Evolutionary conservation across 1,140 invertebrate genomes (phyloP).

Genomic region (Asbolus verrucosus): DNA sequence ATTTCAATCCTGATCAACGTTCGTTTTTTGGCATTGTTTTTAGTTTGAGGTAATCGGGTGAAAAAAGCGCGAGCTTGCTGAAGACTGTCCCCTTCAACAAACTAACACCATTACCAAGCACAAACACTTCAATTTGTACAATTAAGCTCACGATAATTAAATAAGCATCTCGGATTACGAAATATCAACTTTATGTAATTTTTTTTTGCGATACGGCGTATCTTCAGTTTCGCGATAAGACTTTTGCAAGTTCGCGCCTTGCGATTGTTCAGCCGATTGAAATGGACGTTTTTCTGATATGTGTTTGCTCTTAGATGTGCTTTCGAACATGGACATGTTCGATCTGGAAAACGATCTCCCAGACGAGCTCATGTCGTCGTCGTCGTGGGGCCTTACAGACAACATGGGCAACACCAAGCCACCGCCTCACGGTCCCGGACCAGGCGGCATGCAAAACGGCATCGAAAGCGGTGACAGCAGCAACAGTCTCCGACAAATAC

Average conservation of each 20-base stretch:
- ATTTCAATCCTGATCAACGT: neutral
- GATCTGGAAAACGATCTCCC: constrained; percentile 92
- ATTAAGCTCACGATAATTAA: no score
- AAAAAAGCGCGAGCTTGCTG: neutral
- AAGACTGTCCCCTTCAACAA: neutral
- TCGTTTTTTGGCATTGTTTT: neutral
- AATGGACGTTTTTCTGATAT: no score
- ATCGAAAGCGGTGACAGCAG: constrained; percentile 62
- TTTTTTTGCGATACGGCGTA: no score
- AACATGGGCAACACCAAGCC: constrained; percentile 75
- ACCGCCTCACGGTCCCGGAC: constrained; percentile 79
- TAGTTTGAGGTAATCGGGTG: neutral
- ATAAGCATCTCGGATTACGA: no score
- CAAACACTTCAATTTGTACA: no score
- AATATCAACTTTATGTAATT: no score
- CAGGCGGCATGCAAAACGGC: constrained; percentile 65
- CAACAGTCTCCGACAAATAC: constrained; percentile 67
- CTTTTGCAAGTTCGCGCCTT: no score
- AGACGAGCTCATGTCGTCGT: constrained; percentile 85
- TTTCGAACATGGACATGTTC: constrained; percentile 83
- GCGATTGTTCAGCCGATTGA: no score
- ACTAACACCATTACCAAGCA: no score
- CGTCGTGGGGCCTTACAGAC: constrained; percentile 73
- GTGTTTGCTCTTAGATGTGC: constrained; percentile 72
- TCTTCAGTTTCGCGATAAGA: neutral